These are phyloP conservation scores for Spongilla lacustris DNA, from an alignment of 37 sponge, comb jelly and placozoan genomes.

Conservation along the genomic window DNA sequence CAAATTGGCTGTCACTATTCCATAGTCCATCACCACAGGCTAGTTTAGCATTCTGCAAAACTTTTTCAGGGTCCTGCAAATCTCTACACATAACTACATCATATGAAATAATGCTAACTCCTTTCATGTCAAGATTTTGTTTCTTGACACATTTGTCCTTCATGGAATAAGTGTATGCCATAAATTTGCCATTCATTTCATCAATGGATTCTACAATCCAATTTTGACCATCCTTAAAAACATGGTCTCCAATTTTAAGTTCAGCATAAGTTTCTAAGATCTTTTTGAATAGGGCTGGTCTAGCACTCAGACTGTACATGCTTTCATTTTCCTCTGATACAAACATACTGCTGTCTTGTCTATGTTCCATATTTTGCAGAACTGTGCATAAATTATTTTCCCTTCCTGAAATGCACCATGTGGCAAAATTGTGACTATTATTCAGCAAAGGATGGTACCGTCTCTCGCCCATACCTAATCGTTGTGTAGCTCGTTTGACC, in stretches of 20 bases:
- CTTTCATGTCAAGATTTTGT: not conserved
- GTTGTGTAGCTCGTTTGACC: constrained; percentile 10
- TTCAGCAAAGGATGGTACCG: constrained; percentile 38
- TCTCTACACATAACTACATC: not conserved
- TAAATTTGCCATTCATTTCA: not conserved
- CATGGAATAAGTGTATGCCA: not conserved
- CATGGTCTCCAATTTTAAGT: constrained; percentile 36
- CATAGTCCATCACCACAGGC: not conserved
- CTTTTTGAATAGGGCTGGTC: not conserved
- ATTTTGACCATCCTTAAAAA: constrained; percentile 2
- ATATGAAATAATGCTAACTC: not conserved
- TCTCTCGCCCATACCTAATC: constrained; percentile 10
- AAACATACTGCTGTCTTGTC: not conserved
- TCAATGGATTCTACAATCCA: constrained; percentile 10
- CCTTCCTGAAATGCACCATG: constrained; percentile 24
- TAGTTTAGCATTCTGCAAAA: not conserved
- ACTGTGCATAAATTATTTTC: not conserved
- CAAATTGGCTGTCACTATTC: not conserved
- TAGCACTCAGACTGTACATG: too few species aligned
- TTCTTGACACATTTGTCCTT: not conserved
- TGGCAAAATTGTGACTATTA: constrained; percentile 46
- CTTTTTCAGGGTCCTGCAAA: not conserved
- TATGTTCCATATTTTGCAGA: not conserved
- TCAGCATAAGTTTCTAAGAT: not conserved
- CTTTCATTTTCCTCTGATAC: not conserved